These are phyloP conservation scores for Leptodactylus fallax DNA, from an alignment of 2,797 vertebrate species.

Conservation along the genomic window DNA sequence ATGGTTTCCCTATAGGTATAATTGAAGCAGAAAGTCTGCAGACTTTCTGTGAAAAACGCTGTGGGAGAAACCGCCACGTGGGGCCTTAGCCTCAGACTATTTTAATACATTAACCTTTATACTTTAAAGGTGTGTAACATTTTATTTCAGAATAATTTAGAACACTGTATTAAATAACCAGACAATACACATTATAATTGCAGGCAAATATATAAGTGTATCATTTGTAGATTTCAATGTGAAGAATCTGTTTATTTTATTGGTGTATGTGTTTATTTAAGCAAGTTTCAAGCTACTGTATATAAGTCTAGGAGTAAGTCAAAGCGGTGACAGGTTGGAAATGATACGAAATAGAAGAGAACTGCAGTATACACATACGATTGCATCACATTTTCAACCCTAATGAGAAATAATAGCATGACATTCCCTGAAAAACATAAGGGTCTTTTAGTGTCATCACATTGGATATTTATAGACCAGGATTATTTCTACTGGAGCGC, in stretches of 20 bases:
- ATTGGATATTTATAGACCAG: slow-evolving; percentile 3
- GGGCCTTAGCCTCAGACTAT: no score
- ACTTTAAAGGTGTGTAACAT: not conserved
- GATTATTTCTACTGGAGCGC: slow-evolving; percentile 26
- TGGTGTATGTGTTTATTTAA: not conserved
- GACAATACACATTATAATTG: not conserved
- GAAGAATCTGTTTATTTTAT: not conserved
- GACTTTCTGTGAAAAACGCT: no score
- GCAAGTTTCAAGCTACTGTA: not conserved
- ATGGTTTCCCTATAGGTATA: no score
- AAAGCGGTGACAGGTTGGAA: not conserved
- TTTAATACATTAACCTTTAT: not conserved
- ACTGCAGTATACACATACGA: not conserved
- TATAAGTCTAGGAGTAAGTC: not conserved
- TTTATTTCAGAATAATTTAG: not conserved
- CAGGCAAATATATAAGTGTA: not conserved
- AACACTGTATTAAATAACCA: not conserved
- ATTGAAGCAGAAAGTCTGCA: no score
- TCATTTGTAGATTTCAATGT: not conserved
- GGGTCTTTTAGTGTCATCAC: not conserved
- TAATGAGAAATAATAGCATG: slow-evolving; percentile 26
- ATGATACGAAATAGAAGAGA: slow-evolving; percentile 11
- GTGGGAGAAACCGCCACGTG: no score
- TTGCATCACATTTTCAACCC: slow-evolving; percentile 29
- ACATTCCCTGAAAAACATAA: slow-evolving; percentile 25